These are phyloP conservation scores for Pomatorhinus ruficollis DNA, from an alignment of 2,113 vertebrate species.

Conservation along the genomic window DNA sequence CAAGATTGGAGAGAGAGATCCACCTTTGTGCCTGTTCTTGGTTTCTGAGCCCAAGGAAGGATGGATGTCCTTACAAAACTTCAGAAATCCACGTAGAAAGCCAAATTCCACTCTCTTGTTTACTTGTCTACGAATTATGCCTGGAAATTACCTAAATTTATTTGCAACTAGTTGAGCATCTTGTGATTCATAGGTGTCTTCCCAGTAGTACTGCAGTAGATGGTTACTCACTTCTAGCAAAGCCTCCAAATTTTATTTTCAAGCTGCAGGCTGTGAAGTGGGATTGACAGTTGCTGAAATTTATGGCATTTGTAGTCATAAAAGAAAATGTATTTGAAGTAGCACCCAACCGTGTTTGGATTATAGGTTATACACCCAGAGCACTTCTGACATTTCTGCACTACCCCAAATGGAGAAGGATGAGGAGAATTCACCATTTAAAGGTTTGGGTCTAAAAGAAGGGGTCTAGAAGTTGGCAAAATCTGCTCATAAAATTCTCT, in stretches of 20 bases:
- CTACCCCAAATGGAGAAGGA: background rate
- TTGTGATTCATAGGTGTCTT: conserved; percentile 43
- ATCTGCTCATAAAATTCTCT: background rate
- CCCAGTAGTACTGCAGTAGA: background rate
- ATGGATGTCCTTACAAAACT: background rate
- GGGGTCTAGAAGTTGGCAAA: conserved; percentile 29
- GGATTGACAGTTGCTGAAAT: conserved; percentile 46
- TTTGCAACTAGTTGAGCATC: background rate
- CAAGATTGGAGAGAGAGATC: background rate
- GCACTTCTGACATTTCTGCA: background rate
- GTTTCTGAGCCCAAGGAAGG: background rate
- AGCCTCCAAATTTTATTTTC: conserved; percentile 42
- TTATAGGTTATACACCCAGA: background rate
- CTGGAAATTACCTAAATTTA: conserved; percentile 16
- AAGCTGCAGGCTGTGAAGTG: conserved; percentile 13
- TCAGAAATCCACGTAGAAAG: background rate
- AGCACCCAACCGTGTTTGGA: background rate
- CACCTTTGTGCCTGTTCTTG: background rate
- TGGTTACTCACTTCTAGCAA: conserved; percentile 35
- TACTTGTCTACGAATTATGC: background rate
- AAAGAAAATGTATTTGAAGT: conserved; percentile 10
- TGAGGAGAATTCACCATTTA: background rate
- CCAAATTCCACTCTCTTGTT: background rate
- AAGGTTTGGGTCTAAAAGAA: background rate
- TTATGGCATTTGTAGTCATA: background rate